Conservation (phyloP, 1,140 invertebrate species). For the Cyclargus thomasi region DNA sequence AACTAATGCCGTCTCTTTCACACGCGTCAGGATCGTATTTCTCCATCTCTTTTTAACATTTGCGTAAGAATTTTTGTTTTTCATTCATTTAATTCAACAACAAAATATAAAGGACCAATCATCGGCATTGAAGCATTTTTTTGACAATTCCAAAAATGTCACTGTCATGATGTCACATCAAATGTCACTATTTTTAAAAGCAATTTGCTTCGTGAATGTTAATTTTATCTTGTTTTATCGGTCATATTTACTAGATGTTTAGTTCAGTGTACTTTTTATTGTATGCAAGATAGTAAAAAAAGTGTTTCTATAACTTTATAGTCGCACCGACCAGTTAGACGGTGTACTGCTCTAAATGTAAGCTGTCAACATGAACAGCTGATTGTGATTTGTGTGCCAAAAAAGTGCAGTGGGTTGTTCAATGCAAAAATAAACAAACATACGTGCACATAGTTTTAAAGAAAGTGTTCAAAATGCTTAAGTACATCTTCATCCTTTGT, state of each 20-base stretch:
- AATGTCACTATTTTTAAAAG: too few relatives aligned
- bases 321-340: neutral
- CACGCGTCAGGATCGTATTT: neutral
- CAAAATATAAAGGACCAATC: neutral
- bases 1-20: neutral
- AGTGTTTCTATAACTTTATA: slow-evolving; percentile 5
- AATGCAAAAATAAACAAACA: neutral
- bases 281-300: neutral
- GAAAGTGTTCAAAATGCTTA: neutral
- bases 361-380: slow-evolving; percentile 47
- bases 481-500: neutral
- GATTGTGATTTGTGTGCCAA: slow-evolving; percentile 24
- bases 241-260: neutral
- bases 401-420: neutral
- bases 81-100: neutral
- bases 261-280: slow-evolving; percentile 13
- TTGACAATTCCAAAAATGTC: neutral
- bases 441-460: neutral
- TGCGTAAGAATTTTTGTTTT: neutral
- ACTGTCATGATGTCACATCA: neutral
- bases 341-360: slow-evolving; percentile 20
- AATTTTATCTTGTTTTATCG: neutral
- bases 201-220: neutral
- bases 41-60: neutral
- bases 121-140: neutral